Conservation (phyloP, 1,140 invertebrate species). For the Drosophila leontia region DNA sequence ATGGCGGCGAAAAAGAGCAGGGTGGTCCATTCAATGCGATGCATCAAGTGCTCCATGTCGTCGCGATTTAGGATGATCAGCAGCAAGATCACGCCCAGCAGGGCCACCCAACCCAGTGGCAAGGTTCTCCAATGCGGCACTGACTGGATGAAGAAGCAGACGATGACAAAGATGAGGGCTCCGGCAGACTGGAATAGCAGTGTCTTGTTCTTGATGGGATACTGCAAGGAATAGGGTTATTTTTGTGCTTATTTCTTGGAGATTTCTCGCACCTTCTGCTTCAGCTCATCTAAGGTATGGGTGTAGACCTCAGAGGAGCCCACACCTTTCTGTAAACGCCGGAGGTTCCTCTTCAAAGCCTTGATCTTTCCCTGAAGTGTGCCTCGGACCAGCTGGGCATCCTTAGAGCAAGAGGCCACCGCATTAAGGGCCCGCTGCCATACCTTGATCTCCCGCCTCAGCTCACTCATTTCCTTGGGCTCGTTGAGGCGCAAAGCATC, state of each 20-base stretch:
- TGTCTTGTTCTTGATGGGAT: slow-evolving; percentile 88
- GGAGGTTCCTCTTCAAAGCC: slow-evolving; percentile 87
- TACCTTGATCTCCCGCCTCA: slow-evolving; percentile 90
- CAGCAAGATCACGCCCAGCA: slow-evolving; percentile 89
- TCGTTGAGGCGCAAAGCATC: slow-evolving; percentile 88
- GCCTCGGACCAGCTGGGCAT: slow-evolving; percentile 89
- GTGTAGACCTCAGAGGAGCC: slow-evolving; percentile 87
- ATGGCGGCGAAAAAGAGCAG: slow-evolving; percentile 92
- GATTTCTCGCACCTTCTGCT: slow-evolving; percentile 80
- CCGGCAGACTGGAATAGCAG: slow-evolving; percentile 89
- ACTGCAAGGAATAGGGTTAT: slow-evolving; percentile 85
- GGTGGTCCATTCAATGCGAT: slow-evolving; percentile 92
- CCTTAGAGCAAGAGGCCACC: slow-evolving; percentile 90
- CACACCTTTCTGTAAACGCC: slow-evolving; percentile 86
- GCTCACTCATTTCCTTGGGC: slow-evolving; percentile 89
- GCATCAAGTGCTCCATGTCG: slow-evolving; percentile 90
- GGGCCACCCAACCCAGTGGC: slow-evolving; percentile 91
- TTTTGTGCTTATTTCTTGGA: not conserved
- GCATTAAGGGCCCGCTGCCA: slow-evolving; percentile 90
- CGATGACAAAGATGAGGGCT: slow-evolving; percentile 88
- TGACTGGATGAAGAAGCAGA: slow-evolving; percentile 90
- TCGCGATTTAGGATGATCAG: slow-evolving; percentile 88
- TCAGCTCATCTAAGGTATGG: slow-evolving; percentile 88
- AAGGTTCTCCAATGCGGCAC: slow-evolving; percentile 87
- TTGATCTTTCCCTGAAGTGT: slow-evolving; percentile 88